Percentiles rank a stretch among this genome's conserved stretches.
These are phyloP conservation scores for Athalia cordata DNA, from an alignment of 2,888 invertebrate genomes.

Conservation along the genomic window DNA sequence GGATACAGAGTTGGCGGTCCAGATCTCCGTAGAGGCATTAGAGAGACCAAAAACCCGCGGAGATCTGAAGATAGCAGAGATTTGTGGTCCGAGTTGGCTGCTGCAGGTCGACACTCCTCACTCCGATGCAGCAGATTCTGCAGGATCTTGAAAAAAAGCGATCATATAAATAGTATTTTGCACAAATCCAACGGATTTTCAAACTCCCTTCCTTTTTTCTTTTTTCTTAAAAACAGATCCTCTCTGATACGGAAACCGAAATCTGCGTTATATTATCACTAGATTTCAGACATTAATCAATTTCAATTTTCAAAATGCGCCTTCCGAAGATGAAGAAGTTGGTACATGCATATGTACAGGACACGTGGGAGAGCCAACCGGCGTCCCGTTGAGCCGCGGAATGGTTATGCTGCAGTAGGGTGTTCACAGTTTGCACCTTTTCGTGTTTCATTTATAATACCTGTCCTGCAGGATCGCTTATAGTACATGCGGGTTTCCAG, in stretches of 20 bases:
- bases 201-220: not conserved
- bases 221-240: no score
- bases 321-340: constrained; percentile 64
- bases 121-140: constrained; percentile 5
- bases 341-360: constrained; percentile 54
- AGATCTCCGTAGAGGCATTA: constrained; percentile 56
- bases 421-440: constrained; percentile 62
- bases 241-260: no score
- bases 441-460: constrained; percentile 44
- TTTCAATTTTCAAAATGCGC: not conserved
- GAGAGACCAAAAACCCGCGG: constrained; percentile 66
- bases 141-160: constrained; percentile 8
- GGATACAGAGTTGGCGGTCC: constrained; percentile 1
- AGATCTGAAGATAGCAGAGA: constrained; percentile 68
- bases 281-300: no score
- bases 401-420: constrained; percentile 42
- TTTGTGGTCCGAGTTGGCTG: constrained; percentile 59
- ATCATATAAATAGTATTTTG: not conserved
- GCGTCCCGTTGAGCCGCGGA: constrained; percentile 52
- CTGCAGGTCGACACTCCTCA: constrained; percentile 54
- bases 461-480: no score
- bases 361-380: constrained; percentile 69
- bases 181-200: not conserved
- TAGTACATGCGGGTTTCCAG: no score
- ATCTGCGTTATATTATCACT: no score